Percentiles rank a stretch among this genome's conserved stretches.
These are phyloP conservation scores for Falco concolor DNA, from an alignment of 2,797 vertebrate species.

Conservation along the genomic window DNA sequence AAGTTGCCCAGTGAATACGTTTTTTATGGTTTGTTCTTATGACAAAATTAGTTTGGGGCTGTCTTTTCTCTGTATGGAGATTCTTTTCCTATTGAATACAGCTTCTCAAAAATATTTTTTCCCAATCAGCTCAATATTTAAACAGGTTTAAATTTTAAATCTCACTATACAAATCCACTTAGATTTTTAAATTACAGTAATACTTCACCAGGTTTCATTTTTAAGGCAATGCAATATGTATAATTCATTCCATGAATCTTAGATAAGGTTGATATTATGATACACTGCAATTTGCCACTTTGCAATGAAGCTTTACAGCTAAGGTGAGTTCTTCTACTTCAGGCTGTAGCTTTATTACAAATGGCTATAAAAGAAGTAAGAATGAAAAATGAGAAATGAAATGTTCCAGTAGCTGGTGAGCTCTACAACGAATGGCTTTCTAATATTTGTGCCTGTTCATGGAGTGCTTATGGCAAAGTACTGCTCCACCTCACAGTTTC, in stretches of 20 bases:
- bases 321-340: conserved; percentile 49
- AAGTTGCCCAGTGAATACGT: conserved; percentile 46
- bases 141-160: conserved; percentile 80
- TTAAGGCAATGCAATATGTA: conserved; percentile 75
- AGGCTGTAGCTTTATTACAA: conserved; percentile 44
- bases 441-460: not conserved
- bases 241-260: conserved; percentile 79
- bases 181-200: conserved; percentile 78
- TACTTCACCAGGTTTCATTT: conserved; percentile 78
- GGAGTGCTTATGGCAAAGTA: not conserved
- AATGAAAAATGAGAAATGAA: conserved; percentile 53
- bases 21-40: conserved; percentile 60
- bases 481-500: not conserved
- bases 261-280: conserved; percentile 64
- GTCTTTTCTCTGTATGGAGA: conserved; percentile 64
- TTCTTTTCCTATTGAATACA: conserved; percentile 66
- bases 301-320: conserved; percentile 40
- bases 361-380: conserved; percentile 44
- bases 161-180: conserved; percentile 70
- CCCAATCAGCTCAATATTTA: conserved; percentile 77
- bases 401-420: conserved; percentile 17
- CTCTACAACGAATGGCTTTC: conserved; percentile 10
- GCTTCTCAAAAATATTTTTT: conserved; percentile 70
- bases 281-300: conserved; percentile 51
- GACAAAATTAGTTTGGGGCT: conserved; percentile 63